A percentile compares a stretch with the other conserved stretches of the same genome.
Evolutionary conservation across 2,797 vertebrate species (phyloP).

Genomic region (Enteromius fasciolatus): DNA sequence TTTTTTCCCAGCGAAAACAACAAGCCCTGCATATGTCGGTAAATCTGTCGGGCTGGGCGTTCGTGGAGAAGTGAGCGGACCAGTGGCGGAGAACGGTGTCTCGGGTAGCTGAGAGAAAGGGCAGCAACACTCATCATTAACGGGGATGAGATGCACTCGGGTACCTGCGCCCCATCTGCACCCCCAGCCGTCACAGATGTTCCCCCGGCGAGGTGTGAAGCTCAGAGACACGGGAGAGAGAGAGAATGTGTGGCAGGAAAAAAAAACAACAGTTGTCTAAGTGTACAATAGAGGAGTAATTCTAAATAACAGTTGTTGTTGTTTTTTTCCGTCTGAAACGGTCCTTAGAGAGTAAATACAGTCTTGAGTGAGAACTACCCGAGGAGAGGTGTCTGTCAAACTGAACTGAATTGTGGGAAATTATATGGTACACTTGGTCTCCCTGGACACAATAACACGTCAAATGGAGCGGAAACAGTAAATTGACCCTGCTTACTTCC

Average conservation of each 20-base stretch:
- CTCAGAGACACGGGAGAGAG: slow-evolving; percentile 12
- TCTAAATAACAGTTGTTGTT: slow-evolving; percentile 46
- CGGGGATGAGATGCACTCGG: slow-evolving; percentile 78
- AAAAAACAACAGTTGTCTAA: slow-evolving; percentile 46
- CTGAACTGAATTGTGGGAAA: slow-evolving; percentile 42
- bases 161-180: slow-evolving; percentile 83
- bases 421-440: slow-evolving; percentile 31
- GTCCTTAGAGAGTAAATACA: slow-evolving; percentile 49
- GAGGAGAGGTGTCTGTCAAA: slow-evolving; percentile 50
- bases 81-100: slow-evolving; percentile 27
- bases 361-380: slow-evolving; percentile 39
- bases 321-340: slow-evolving; percentile 17
- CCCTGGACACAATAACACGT: slow-evolving; percentile 46
- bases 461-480: slow-evolving; percentile 48
- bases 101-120: slow-evolving; percentile 49
- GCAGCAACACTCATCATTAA: slow-evolving; percentile 73
- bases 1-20: slow-evolving; percentile 79
- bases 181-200: slow-evolving; percentile 82
- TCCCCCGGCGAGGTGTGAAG: slow-evolving; percentile 71
- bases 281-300: slow-evolving; percentile 36
- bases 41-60: slow-evolving; percentile 85
- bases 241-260: slow-evolving; percentile 21
- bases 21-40: slow-evolving; percentile 81
- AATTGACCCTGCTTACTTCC: background rate
- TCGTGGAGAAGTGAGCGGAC: slow-evolving; percentile 32